Evolutionary conservation across 2,888 invertebrate species (phyloP).

Genomic region (Andrena fulva): DNA sequence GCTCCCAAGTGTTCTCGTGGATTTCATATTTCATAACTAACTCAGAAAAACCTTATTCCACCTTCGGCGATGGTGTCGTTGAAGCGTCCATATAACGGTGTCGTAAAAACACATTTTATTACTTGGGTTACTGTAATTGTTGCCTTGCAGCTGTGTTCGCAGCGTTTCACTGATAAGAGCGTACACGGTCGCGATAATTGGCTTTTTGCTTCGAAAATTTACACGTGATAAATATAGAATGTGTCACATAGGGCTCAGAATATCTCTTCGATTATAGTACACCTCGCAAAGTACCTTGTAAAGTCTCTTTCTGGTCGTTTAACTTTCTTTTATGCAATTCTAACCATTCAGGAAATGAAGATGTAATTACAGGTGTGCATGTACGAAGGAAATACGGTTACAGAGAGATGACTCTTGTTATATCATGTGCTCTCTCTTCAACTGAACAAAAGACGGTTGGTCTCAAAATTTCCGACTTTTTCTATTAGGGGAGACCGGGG

Average conservation of each 20-base stretch:
- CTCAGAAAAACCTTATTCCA: background rate
- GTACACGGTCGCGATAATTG: background rate
- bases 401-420: too few species aligned
- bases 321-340: background rate
- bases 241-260: background rate
- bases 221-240: slow-evolving; percentile 13
- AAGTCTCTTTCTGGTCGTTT: background rate
- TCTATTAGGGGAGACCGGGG: too few species aligned
- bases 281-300: background rate
- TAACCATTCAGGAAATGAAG: too few species aligned
- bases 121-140: slow-evolving; percentile 34
- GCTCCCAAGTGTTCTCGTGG: too few species aligned
- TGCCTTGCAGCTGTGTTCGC: slow-evolving; percentile 21
- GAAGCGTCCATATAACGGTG: slow-evolving; percentile 21
- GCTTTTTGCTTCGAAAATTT: slow-evolving; percentile 7
- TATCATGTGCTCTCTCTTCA: too few species aligned
- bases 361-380: too few species aligned
- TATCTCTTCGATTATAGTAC: background rate
- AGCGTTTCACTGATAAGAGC: slow-evolving; percentile 18
- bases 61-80: slow-evolving; percentile 15
- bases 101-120: slow-evolving; percentile 42
- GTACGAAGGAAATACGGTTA: background rate
- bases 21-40: background rate
- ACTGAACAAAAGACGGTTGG: too few species aligned
- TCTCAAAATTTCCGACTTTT: too few species aligned